Conservation (phyloP, 2,113 vertebrate species). For the Heloderma charlesbogerti region DNA sequence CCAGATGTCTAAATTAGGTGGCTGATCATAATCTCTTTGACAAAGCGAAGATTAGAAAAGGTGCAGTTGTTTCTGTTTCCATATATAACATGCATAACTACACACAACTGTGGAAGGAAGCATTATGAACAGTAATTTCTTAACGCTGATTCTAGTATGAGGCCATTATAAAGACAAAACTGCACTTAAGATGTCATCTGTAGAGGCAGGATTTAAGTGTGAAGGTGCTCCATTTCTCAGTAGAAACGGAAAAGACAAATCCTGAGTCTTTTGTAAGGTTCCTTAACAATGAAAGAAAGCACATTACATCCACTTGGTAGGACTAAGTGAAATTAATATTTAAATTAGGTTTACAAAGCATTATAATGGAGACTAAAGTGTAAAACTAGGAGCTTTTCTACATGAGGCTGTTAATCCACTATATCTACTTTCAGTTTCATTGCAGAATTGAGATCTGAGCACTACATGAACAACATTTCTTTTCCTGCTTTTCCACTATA, state of each 20-base stretch:
- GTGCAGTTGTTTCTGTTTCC: neutral
- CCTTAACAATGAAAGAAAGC: too few species aligned
- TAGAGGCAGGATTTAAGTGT: neutral
- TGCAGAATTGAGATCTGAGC: too few species aligned
- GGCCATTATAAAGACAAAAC: neutral
- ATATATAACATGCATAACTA: neutral
- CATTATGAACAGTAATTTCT: neutral
- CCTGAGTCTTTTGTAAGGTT: neutral
- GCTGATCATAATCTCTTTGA: neutral
- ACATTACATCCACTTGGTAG: too few species aligned
- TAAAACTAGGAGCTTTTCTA: too few species aligned
- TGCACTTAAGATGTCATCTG: neutral
- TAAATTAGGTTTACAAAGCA: neutral
- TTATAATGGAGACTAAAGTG: too few species aligned
- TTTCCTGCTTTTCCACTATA: too few species aligned
- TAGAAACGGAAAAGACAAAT: neutral
- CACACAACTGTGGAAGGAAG: neutral
- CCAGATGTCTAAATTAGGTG: neutral
- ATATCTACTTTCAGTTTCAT: too few species aligned
- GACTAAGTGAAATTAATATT: neutral
- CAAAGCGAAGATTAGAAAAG: neutral
- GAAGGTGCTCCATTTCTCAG: neutral
- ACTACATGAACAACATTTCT: too few species aligned
- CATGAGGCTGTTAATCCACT: too few species aligned
- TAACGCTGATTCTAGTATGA: too few species aligned